Evolutionary conservation across 2,888 invertebrate genomes (phyloP).

Genomic region (Acronicta aceris): DNA sequence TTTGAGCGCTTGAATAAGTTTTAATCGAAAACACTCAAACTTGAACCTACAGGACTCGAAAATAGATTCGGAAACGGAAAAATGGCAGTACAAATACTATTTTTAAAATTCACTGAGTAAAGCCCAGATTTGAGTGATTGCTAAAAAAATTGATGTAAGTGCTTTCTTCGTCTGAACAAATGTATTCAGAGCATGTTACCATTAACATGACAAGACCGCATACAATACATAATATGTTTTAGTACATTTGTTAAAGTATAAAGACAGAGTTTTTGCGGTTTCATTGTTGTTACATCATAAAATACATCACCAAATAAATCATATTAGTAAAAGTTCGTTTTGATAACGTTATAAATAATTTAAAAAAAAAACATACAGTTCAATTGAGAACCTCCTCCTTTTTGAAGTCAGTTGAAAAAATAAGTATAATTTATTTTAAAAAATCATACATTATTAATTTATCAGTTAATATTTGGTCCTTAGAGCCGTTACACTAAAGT

Average conservation of each 20-base stretch:
- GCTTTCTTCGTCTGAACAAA: neutral
- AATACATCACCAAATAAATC: too few species aligned
- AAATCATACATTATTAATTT: too few species aligned
- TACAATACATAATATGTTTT: too few species aligned
- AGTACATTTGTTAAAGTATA: neutral
- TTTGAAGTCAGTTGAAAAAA: too few species aligned
- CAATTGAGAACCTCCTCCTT: too few species aligned
- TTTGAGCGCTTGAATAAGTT: conserved; percentile 46
- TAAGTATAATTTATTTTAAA: too few species aligned
- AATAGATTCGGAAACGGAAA: conserved; percentile 16
- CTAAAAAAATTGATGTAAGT: neutral
- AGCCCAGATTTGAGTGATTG: conserved; percentile 1
- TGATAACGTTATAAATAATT: too few species aligned
- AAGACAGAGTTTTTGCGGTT: neutral
- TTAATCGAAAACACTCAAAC: conserved; percentile 6
- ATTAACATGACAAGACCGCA: too few species aligned
- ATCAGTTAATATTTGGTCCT: conserved; percentile 9
- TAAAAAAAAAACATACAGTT: too few species aligned
- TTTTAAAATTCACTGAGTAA: conserved; percentile 7
- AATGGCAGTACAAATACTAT: conserved; percentile 7
- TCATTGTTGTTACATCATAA: too few species aligned
- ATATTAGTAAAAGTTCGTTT: too few species aligned
- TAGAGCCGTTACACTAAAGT: neutral
- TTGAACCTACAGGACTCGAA: neutral
- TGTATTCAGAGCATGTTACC: neutral